Conservation (phyloP, 2,797 vertebrate genomes). For the Hemibagrus guttatus region DNA sequence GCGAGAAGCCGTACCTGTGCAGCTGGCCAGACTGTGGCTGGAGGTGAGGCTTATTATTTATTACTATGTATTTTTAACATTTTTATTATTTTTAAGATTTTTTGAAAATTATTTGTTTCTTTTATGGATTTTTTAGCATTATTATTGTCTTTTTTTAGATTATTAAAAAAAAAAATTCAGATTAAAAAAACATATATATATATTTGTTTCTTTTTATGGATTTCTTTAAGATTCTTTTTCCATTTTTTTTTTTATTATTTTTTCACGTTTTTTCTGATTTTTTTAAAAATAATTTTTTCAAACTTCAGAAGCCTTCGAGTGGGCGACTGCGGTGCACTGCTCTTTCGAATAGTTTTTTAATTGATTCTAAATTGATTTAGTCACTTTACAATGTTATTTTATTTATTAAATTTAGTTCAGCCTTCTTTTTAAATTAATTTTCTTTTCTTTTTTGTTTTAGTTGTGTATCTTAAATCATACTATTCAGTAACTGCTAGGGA, state of each 20-base stretch:
- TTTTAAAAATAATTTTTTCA: too few species aligned
- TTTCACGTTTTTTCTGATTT: too few species aligned
- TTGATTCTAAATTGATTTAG: neutral
- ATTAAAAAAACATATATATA: too few species aligned
- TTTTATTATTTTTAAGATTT: neutral
- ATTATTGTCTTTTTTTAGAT: too few species aligned
- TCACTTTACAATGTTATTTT: neutral
- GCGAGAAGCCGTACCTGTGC: conserved; percentile 81
- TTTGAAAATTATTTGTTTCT: too few species aligned
- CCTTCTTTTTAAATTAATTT: neutral
- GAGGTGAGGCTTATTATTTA: conserved; percentile 67
- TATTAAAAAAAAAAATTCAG: too few species aligned
- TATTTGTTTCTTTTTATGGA: too few species aligned
- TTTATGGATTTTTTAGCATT: too few species aligned
- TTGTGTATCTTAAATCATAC: neutral
- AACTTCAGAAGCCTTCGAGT: neutral
- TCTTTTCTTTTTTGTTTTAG: neutral
- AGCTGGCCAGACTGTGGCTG: conserved; percentile 82
- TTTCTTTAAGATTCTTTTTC: too few species aligned
- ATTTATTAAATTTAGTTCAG: neutral
- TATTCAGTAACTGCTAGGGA: neutral
- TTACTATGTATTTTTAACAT: neutral
- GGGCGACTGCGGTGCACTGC: too few species aligned
- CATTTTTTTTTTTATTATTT: too few species aligned
- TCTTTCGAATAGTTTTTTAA: neutral